Evolutionary conservation across 2,888 invertebrate species (phyloP), one percentile per base, ranked within the genome.

Genomic region (Crepidodera aurea): DNA sequence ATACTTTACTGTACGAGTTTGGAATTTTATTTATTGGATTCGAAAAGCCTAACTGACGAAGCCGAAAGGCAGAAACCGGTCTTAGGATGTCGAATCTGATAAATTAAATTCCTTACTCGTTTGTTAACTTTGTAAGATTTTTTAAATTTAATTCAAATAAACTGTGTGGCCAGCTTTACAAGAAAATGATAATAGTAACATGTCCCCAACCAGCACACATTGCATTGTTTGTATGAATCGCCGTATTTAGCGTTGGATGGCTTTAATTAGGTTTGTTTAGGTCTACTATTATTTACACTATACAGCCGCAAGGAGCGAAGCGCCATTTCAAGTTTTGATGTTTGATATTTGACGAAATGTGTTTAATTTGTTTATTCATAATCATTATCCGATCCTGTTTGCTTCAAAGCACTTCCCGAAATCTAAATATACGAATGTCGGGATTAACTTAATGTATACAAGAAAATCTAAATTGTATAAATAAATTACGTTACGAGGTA

Each of bases 231-330:
- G 42, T 42, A 19, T 12, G 44, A 55, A 44, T 55, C 18, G 40
- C 16, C 40, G 42, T 18, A 34, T 25, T 51, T 51, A 29, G 54
- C 27, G 32, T 55, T 15, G 55, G 55, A 55, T 46, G 22, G 34
- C 32, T 46, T 55, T 55, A 55, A 55, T 56, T 56, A 56, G 37
- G 48, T 56, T 56, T 56, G 25, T 56, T 56, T 34, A 56, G 48
- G 56, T 55, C 55, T 13, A 32, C 32, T 16, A 48, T 56, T 56
- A 56, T 56, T 56, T 56, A 37, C 55, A 44, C 19, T 55, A 55
- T 13, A 44, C 44, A 34, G n/a, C 55, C 46, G 34, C 46, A 25
- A 56, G 46, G 34, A 56, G 46, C 13, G 34, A n/a, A 37, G 15
- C 15, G 48, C 22, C 55, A 55, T 55, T 46, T 55, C 29, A 13